Percentiles rank a stretch among this genome's conserved stretches.
Evolutionary conservation across 2,797 vertebrate genomes (phyloP).

Genomic region (Cynodonichthys magdalenae): DNA sequence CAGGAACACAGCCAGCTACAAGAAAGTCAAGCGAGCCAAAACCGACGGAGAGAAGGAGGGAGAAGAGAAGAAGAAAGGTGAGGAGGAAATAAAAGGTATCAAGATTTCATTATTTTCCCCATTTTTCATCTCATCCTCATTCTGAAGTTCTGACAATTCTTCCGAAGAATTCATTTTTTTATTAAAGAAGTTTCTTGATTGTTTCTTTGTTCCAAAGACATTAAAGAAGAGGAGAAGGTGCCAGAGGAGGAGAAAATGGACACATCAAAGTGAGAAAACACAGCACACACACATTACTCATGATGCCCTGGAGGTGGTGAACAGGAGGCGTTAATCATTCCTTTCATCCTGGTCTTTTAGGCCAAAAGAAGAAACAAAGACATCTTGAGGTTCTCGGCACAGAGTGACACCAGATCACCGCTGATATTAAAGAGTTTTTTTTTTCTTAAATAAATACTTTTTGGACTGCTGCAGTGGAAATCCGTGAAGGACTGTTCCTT

Average conservation of each 20-base stretch:
- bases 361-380: conserved; percentile 85
- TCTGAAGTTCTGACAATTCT: neutral
- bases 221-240: conserved; percentile 93
- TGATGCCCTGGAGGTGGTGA: conserved; percentile 15
- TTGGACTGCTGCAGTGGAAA: conserved; percentile 47
- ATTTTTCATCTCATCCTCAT: conserved; percentile 16
- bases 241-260: conserved; percentile 94
- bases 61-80: conserved; percentile 95
- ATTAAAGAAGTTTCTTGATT: neutral
- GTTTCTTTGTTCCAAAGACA: conserved; percentile 74
- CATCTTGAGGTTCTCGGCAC: conserved; percentile 66
- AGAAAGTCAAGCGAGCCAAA: conserved; percentile 93
- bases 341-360: conserved; percentile 62
- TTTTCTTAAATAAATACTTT: conserved; percentile 36
- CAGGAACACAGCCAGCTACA: conserved; percentile 91
- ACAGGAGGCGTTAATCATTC: conserved; percentile 24
- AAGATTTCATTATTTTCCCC: conserved; percentile 29
- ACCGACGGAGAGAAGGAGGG: conserved; percentile 92
- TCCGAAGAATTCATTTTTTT: neutral
- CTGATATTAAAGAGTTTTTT: conserved; percentile 40
- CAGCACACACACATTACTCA: neutral
- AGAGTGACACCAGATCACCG: conserved; percentile 32
- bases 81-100: conserved; percentile 80
- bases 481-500: conserved; percentile 55
- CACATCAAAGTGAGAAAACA: conserved; percentile 87